Evolutionary conservation across 2,888 invertebrate genomes (phyloP).

Genomic region (Volucella zonaria): DNA sequence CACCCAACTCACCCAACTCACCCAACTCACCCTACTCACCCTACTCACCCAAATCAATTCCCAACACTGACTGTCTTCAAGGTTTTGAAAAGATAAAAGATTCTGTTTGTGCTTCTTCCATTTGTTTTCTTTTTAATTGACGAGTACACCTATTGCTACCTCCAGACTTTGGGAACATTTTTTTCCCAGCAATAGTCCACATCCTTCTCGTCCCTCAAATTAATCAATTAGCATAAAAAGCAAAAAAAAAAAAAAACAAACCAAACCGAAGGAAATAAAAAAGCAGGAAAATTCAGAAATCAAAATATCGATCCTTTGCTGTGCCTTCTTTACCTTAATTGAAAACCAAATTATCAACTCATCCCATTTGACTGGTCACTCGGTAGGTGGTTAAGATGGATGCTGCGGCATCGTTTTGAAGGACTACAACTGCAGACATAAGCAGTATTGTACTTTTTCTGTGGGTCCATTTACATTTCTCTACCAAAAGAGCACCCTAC

Average conservation of each 20-base stretch:
- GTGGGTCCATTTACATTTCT: slow-evolving; percentile 42
- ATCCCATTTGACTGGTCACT: not conserved
- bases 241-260: slow-evolving; percentile 4
- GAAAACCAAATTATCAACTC: slow-evolving; percentile 44
- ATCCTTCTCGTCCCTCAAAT: not conserved
- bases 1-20: too few relatives aligned
- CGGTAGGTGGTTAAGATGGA: not conserved
- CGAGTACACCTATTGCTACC: too few relatives aligned
- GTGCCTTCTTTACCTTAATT: slow-evolving; percentile 22
- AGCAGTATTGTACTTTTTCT: not conserved
- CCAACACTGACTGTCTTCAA: not conserved
- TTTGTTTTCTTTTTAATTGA: slow-evolving; percentile 11
- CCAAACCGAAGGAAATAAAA: not conserved
- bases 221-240: slow-evolving; percentile 49
- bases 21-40: too few relatives aligned
- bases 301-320: slow-evolving; percentile 26
- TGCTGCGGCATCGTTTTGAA: not conserved
- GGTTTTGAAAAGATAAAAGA: not conserved
- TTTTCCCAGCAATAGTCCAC: not conserved
- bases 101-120: not conserved
- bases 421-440: slow-evolving; percentile 30
- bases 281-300: not conserved
- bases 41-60: not conserved
- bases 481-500: not conserved
- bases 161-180: too few relatives aligned